Conservation (phyloP, 2,113 vertebrate genomes). For the Pteropus alecto region DNA sequence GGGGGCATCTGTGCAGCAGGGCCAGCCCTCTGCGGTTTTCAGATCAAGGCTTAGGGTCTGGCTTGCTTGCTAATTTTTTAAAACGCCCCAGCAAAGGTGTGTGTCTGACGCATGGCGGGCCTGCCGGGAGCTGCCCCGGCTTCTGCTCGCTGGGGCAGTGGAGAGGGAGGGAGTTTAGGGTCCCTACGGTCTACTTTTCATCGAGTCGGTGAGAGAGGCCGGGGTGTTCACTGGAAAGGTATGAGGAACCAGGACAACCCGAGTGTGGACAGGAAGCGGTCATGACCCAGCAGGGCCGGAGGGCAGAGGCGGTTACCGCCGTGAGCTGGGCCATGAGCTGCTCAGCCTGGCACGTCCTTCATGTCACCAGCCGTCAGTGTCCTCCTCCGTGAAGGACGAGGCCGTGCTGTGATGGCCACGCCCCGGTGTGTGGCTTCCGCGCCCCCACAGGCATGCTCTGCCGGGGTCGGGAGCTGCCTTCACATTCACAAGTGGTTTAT, state of each 20-base stretch:
- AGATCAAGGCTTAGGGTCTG: background rate
- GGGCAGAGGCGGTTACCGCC: too few species aligned
- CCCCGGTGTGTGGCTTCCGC: too few species aligned
- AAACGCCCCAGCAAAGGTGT: background rate
- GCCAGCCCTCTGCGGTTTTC: background rate
- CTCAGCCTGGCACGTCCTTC: too few species aligned
- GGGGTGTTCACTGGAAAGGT: fast-evolving
- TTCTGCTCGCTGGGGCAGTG: background rate
- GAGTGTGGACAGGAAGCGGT: background rate
- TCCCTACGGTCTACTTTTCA: background rate
- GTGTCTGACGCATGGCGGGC: background rate
- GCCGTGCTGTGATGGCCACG: fast-evolving
- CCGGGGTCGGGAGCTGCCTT: too few species aligned
- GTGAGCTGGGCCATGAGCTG: too few species aligned
- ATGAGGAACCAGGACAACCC: fast-evolving
- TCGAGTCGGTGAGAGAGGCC: background rate
- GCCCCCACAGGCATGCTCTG: too few species aligned
- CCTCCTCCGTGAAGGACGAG: background rate
- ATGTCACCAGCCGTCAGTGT: fast-evolving
- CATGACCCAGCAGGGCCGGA: fast-evolving
- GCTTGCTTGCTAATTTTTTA: background rate
- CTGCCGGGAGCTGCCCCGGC: background rate
- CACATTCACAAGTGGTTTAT: background rate
- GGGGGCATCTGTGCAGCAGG: background rate
- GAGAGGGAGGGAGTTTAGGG: fast-evolving